Conservation (phyloP, 2,888 invertebrate species). For the Ormyrus rosae region DNA sequence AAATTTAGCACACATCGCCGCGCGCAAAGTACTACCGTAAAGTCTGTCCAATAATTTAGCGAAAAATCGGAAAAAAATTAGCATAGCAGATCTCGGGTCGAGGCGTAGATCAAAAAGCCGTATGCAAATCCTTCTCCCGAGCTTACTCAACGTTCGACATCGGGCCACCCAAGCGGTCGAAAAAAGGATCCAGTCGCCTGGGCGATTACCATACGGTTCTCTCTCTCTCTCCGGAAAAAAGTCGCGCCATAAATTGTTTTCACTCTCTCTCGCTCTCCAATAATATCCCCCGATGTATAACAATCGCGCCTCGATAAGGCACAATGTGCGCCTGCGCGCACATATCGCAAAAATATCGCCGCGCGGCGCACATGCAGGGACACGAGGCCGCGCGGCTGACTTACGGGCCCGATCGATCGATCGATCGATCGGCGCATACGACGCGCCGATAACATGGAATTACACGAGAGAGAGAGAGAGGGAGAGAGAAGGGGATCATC, state of each 20-base stretch:
- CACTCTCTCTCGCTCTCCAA: slow-evolving; percentile 24
- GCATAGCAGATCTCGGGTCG: no score
- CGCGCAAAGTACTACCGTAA: no score
- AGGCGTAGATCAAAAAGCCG: no score
- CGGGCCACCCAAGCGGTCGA: neutral
- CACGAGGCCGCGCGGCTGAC: neutral
- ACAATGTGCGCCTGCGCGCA: neutral
- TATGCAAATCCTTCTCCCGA: no score
- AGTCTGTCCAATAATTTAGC: no score
- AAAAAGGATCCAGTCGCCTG: neutral
- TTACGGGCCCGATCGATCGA: slow-evolving; percentile 25
- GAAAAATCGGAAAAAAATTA: no score
- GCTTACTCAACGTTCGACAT: no score
- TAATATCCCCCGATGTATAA: slow-evolving; percentile 38
- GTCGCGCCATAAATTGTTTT: slow-evolving; percentile 11
- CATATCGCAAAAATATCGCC: slow-evolving; percentile 4
- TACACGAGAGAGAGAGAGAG: slow-evolving; percentile 1
- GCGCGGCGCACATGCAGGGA: neutral
- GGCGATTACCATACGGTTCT: no score
- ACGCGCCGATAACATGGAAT: slow-evolving; percentile 42
- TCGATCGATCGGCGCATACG: neutral
- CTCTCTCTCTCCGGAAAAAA: neutral
- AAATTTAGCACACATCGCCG: no score
- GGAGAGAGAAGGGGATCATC: neutral
- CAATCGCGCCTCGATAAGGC: slow-evolving; percentile 37